Percentiles rank a stretch among this genome's conserved stretches.
Evolutionary conservation across 2,113 vertebrate genomes (phyloP).

Genomic region (Pyrgilauda ruficollis): DNA sequence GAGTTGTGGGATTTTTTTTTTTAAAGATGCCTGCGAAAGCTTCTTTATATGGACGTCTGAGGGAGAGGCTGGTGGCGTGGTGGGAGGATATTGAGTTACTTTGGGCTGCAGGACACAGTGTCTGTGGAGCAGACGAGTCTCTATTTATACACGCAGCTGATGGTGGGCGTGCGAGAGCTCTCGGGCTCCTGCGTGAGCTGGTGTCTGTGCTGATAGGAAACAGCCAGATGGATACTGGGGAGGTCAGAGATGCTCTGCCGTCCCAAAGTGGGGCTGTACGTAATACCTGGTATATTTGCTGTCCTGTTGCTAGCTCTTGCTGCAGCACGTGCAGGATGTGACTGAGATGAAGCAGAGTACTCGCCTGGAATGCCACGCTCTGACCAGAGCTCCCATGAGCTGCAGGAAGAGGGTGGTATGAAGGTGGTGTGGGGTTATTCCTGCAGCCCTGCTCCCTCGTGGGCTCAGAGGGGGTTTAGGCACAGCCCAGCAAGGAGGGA

Average conservation of each 20-base stretch:
- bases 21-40: background rate
- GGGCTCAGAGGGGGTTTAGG: background rate
- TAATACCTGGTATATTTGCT: background rate
- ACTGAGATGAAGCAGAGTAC: background rate
- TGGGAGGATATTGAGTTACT: conserved; percentile 26
- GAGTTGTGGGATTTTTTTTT: background rate
- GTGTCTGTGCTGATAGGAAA: background rate
- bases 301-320: background rate
- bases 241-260: background rate
- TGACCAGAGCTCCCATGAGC: fast-evolving
- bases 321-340: fast-evolving
- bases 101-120: background rate
- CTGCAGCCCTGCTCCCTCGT: background rate
- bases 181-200: fast-evolving
- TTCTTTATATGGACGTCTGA: background rate
- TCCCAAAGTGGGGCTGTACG: background rate
- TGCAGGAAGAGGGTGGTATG: fast-evolving
- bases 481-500: background rate
- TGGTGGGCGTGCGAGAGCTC: background rate
- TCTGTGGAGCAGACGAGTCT: background rate
- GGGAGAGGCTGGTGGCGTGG: background rate
- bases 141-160: background rate
- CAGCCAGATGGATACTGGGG: background rate
- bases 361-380: fast-evolving
- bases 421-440: fast-evolving